Conservation (phyloP, 2,797 vertebrate species). For the Rhabdomys pumilio region DNA sequence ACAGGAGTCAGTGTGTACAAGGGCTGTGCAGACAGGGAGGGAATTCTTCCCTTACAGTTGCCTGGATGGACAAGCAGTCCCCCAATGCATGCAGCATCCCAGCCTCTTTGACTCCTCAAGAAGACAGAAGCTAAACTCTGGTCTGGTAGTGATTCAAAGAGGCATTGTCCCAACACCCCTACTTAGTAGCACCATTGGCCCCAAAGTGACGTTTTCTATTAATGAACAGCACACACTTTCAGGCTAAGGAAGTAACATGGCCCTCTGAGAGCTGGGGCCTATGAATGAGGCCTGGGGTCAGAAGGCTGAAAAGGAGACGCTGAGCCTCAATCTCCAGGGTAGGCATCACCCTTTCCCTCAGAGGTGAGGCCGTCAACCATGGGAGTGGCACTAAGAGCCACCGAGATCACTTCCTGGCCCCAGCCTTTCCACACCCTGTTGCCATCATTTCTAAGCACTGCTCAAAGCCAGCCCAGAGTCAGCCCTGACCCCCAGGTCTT, state of each 20-base stretch:
- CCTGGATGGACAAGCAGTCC: neutral
- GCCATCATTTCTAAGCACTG: neutral
- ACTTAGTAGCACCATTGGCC: neutral
- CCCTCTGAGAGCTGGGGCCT: neutral
- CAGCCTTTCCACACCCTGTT: conserved; percentile 27
- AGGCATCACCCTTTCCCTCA: neutral
- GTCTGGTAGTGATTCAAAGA: neutral
- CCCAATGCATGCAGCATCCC: accelerated
- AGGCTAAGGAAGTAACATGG: neutral
- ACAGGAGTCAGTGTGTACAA: neutral
- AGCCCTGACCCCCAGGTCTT: conserved; percentile 72
- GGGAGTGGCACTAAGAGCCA: conserved; percentile 57
- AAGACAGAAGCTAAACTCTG: accelerated
- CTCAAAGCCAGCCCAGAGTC: conserved; percentile 15
- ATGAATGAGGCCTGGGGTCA: neutral
- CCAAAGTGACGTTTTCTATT: neutral
- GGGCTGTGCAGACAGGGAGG: accelerated
- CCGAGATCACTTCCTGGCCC: conserved; percentile 71
- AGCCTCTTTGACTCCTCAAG: neutral
- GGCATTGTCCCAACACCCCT: neutral
- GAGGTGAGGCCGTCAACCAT: neutral
- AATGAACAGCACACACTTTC: neutral
- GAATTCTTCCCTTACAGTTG: neutral
- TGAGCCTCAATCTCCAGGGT: neutral
- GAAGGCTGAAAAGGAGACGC: neutral